Base-by-base conservation (phyloP, 2,113 vertebrate species). In the Ellobius talpinus region DNA sequence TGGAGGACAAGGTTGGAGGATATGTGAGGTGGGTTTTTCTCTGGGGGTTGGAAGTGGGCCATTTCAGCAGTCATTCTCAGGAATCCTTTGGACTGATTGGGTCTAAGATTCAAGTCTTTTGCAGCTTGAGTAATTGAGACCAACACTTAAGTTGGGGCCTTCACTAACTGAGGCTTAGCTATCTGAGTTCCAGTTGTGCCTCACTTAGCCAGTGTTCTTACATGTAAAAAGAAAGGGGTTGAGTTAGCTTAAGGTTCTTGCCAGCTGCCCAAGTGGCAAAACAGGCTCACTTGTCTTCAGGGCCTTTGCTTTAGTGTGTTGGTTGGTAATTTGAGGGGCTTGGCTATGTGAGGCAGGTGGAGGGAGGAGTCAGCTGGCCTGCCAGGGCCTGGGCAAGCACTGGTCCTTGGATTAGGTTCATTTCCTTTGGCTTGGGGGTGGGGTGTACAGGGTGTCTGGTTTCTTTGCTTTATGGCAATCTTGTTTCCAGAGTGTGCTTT, bases 321-420 rank as follows among this genome's bases (percentile, higher is more conserved):
- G 91, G 89, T 88, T 96, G 91, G 94, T 97, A 97, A 97, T 95
- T 85, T 93, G 91, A 97, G 93, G 96, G 97, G 97, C 81, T 96
- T 93, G 96, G 96, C 97, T 94, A 50, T 78, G 24, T 87, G 66
- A 96, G 95, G 93, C 94, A 96, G 91, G 93, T 96, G 96, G 84
- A 94, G 87, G 95, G 96, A 94, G 96, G 96, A 97, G 95, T 95
- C 90, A 66, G 90, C 85, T 68, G 89, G 91, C 74, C 36, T 97
- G 95, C 81, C 68, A 78, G 89, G 91, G 92, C 92, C 92, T 94
- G 92, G 96, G 91, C 72, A 12, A 78, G 81, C 97, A 77, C 65
- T n/a, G 68, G 91, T 89, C 63, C 86, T 94, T 81, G 94, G 94
- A 96, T 94, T 45, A 7, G 73, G 70, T 93, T 92, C 77, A 17